These are phyloP conservation scores for Triops longicaudatus DNA, from an alignment of 1,140 invertebrate species.

Conservation along the genomic window DNA sequence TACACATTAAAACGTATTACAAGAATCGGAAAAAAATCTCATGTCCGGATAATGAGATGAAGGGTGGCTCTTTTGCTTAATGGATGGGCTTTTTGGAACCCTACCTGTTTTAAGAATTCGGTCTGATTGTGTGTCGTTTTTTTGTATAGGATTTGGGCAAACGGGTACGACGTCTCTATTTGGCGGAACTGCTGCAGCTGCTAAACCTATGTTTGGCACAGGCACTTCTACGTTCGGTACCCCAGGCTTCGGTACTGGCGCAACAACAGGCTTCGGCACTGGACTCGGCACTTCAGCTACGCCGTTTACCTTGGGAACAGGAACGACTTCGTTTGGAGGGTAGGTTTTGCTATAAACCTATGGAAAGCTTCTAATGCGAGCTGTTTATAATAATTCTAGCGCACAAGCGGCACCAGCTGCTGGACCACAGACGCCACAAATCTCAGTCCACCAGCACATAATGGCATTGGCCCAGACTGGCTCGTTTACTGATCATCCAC, in stretches of 20 bases:
- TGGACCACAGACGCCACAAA: background rate
- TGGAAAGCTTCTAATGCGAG: conserved; percentile 48
- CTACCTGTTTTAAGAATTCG: conserved; percentile 29
- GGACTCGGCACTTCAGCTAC: conserved; percentile 33
- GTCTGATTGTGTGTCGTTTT: background rate
- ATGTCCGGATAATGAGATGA: too few relatives aligned
- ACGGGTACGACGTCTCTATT: conserved; percentile 27
- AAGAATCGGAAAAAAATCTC: too few relatives aligned
- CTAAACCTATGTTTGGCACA: conserved; percentile 36
- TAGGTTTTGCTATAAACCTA: conserved; percentile 55
- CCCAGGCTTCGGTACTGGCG: conserved; percentile 34
- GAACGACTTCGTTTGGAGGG: conserved; percentile 29
- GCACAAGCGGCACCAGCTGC: background rate
- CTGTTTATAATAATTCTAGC: conserved; percentile 38
- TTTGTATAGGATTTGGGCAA: conserved; percentile 36
- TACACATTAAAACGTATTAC: too few relatives aligned
- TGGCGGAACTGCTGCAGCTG: conserved; percentile 29
- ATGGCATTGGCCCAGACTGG: conserved; percentile 23
- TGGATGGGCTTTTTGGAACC: too few relatives aligned
- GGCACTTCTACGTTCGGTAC: conserved; percentile 27
- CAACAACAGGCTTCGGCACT: conserved; percentile 34
- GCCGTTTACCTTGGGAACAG: conserved; percentile 29
- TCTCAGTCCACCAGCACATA: conserved; percentile 26
- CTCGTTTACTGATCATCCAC: conserved; percentile 21
- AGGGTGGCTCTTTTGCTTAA: too few relatives aligned